Conservation (phyloP, 2,113 vertebrate genomes). For the Lagenorhynchus albirostris region DNA sequence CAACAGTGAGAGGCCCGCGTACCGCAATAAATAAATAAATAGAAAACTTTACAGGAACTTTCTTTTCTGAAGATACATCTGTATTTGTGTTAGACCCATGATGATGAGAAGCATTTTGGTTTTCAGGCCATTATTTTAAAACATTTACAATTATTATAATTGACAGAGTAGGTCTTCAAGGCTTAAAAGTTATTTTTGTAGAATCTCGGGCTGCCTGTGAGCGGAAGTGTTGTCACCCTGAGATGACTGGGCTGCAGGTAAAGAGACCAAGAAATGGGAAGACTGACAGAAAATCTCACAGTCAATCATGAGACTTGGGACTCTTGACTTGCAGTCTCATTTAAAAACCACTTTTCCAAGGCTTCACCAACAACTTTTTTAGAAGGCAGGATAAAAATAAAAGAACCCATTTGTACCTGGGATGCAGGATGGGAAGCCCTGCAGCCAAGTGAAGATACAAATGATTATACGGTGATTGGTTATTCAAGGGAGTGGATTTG, state of each 20-base stretch:
- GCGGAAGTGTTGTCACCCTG: not conserved
- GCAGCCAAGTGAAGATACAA: not conserved
- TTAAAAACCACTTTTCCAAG: conserved; percentile 30
- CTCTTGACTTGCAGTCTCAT: not conserved
- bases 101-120: not conserved
- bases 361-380: not conserved
- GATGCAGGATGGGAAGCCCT: not conserved
- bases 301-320: not conserved
- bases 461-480: not conserved
- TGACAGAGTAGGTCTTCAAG: not conserved
- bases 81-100: not conserved
- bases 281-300: not conserved
- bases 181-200: not conserved
- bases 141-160: not conserved
- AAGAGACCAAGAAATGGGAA: conserved; percentile 7
- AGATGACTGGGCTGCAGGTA: not conserved
- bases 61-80: not conserved
- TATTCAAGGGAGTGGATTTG: not conserved
- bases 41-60: not conserved
- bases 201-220: not conserved
- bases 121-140: not conserved
- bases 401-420: not conserved
- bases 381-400: not conserved
- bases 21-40: not conserved
- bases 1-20: no score